Evolutionary conservation across 1,140 invertebrate species (phyloP), one percentile per base, ranked within the genome.

Genomic region (Lepidurus arcticus): DNA sequence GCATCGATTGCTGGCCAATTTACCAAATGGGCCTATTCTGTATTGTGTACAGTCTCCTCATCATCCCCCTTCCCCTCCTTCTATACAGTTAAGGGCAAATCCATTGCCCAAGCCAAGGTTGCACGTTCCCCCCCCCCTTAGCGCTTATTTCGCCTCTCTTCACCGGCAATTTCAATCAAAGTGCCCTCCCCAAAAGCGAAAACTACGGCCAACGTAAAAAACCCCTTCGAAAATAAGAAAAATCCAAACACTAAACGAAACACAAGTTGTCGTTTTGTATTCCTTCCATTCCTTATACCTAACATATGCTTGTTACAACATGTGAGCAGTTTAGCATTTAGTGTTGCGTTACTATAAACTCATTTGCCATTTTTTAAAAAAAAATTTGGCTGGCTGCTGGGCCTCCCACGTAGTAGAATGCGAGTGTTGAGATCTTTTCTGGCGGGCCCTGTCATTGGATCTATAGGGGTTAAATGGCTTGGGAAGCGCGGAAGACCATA

Each of bases 1-100:
- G 53, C 53, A 65, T 65, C 53, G 53, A 65, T 65, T 65, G 53
- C 53, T 21, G 13, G 53, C 53, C 53, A 65, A 65, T 65, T 65
- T 65, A 13, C 53, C 53, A 65, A 65, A 65, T 65, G 53, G 53
- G 53, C 53, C 53, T 65, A 65, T 65, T 65, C 53, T 65, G 16
- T 65, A 13, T 16, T 7, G 13, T 65, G 53, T 65, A 65, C 21
- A 65, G 53, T 7, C 16, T 9, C 45, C 34, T 34, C 34, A 34
- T 34, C 34, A 34, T 47, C 45, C 45, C 53, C 21, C 53, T 10
- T 21, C 53, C 53, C 16, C 45, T 45, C 53, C 53, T 21, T 21
- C 53, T 34, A 34, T 34, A n/a, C n/a, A 47, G 45, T 65, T 13
- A 65, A 65, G 53, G 21, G 53, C 16, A 65, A 65, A 65, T 65